Conservation (phyloP, 1,140 invertebrate genomes). For the Diploscapter pachys region DNA sequence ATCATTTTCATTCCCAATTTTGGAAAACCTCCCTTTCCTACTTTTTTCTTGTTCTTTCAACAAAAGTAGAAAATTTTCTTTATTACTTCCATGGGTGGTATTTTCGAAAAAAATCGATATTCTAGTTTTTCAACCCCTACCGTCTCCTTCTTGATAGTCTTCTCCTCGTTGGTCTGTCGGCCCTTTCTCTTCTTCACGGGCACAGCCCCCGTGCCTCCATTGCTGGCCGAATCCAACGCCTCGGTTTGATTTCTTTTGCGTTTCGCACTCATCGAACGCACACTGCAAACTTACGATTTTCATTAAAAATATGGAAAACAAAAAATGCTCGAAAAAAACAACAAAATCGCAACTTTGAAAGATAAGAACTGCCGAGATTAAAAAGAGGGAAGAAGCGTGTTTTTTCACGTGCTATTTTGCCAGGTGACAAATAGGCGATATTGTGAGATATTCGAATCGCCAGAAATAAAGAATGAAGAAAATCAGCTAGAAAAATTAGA, state of each 20-base stretch:
- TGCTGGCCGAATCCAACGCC: conserved; percentile 7
- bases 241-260: conserved; percentile 23
- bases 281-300: not conserved
- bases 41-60: too few relatives aligned
- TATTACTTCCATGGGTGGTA: not conserved
- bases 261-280: not conserved
- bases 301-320: conserved; percentile 11
- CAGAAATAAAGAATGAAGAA: too few relatives aligned
- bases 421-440: too few relatives aligned
- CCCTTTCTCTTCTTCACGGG: conserved; percentile 25
- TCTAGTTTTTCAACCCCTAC: not conserved
- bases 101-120: not conserved
- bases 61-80: too few relatives aligned
- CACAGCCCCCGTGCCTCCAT: not conserved
- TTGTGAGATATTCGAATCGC: too few relatives aligned
- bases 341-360: not conserved
- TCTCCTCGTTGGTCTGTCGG: conserved; percentile 19
- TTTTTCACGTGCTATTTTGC: conserved; percentile 6
- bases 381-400: conserved; percentile 15
- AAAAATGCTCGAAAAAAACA: conserved; percentile 5
- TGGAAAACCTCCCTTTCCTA: too few relatives aligned
- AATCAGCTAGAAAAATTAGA: too few relatives aligned
- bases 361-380: not conserved
- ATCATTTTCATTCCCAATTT: not conserved
- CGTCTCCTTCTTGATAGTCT: not conserved